phyloP scores from a whole-genome alignment of 2,113 vertebrate genomes.

The Corydoras sp. region DNA sequence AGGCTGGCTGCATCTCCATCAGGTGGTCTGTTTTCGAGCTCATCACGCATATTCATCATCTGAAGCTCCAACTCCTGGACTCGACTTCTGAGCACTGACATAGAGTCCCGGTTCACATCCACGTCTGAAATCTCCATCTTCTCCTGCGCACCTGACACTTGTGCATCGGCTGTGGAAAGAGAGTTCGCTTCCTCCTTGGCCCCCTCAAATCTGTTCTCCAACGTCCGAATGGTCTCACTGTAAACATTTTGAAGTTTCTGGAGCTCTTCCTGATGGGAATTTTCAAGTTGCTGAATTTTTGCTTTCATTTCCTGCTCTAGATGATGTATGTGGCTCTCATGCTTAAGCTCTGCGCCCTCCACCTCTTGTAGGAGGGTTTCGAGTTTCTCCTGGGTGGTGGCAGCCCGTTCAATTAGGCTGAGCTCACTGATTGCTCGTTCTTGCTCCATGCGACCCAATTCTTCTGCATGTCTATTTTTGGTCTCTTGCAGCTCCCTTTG shows the following conservation, averaged over 20 bases:
- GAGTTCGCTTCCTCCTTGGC: slow-evolving; percentile 25
- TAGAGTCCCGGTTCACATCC: slow-evolving; percentile 57
- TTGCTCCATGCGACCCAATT: slow-evolving; percentile 67
- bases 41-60: slow-evolving; percentile 84
- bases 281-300: slow-evolving; percentile 77
- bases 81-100: slow-evolving; percentile 74
- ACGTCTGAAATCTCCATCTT: slow-evolving; percentile 7
- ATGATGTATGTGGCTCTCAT: slow-evolving; percentile 71
- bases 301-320: slow-evolving; percentile 79
- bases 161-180: slow-evolving; percentile 31
- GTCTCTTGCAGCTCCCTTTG: slow-evolving; percentile 64
- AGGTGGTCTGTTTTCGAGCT: slow-evolving; percentile 83
- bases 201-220: slow-evolving; percentile 57
- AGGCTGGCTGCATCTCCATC: slow-evolving; percentile 74
- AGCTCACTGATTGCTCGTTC: slow-evolving; percentile 65
- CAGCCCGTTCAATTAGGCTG: slow-evolving; percentile 64
- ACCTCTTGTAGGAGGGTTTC: slow-evolving; percentile 70
- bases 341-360: slow-evolving; percentile 70
- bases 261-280: slow-evolving; percentile 74
- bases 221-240: slow-evolving; percentile 65
- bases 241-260: slow-evolving; percentile 74
- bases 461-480: slow-evolving; percentile 66
- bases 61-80: slow-evolving; percentile 88
- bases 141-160: slow-evolving; percentile 15
- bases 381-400: slow-evolving; percentile 67